Evolutionary conservation across 2,113 vertebrate genomes (phyloP).

Genomic region (Cynopterus brachyotis): DNA sequence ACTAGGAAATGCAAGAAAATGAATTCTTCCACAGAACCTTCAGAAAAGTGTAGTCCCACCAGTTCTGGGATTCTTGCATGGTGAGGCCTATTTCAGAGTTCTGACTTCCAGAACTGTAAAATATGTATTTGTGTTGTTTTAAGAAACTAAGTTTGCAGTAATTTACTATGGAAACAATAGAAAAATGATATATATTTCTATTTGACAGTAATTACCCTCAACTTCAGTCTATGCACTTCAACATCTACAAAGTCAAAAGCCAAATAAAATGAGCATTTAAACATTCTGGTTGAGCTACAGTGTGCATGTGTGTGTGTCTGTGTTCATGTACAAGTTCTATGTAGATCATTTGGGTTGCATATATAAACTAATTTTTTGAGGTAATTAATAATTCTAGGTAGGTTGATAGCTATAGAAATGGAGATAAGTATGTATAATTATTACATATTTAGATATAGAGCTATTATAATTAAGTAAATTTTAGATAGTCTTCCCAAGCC

Average conservation of each 20-base stretch:
- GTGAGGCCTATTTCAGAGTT: neutral
- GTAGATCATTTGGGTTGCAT: neutral
- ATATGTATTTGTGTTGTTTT: neutral
- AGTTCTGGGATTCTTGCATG: neutral
- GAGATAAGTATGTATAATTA: neutral
- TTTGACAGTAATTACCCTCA: neutral
- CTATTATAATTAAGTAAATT: neutral
- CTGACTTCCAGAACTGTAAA: neutral
- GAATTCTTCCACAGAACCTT: neutral
- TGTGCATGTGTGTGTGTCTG: neutral
- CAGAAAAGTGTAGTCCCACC: neutral
- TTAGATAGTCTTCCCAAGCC: neutral
- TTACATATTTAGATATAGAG: neutral
- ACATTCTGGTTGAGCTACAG: neutral
- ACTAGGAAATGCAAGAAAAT: neutral
- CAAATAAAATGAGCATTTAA: neutral
- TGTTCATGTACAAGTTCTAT: neutral
- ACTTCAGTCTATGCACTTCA: neutral
- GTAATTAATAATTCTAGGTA: neutral
- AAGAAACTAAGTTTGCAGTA: neutral
- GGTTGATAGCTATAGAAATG: neutral
- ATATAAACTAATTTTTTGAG: neutral
- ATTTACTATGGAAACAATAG: neutral
- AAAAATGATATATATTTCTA: neutral
- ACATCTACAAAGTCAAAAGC: neutral